These are phyloP conservation scores for Dysidea cf. avara DNA, from an alignment of 37 sponge, comb jelly and placozoan species.

Conservation along the genomic window DNA sequence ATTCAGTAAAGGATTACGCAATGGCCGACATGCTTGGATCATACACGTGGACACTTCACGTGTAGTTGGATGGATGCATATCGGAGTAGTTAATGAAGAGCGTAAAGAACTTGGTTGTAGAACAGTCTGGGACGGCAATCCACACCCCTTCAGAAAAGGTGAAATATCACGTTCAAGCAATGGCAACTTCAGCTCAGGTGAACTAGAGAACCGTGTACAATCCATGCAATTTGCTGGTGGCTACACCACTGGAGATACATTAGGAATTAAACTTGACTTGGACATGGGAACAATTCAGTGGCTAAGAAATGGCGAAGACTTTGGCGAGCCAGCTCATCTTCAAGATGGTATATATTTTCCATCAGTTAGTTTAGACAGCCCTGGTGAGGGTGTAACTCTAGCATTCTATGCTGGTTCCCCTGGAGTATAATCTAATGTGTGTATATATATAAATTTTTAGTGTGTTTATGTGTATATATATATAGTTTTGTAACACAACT, in stretches of 20 bases:
- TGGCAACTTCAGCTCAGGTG: conserved; percentile 84
- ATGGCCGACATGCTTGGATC: conserved; percentile 80
- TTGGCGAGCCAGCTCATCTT: conserved; percentile 49
- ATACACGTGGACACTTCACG: conserved; percentile 76
- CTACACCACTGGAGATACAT: conserved; percentile 75
- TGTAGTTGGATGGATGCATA: conserved; percentile 90
- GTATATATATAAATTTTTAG: not conserved
- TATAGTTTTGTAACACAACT: too few relatives aligned
- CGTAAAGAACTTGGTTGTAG: conserved; percentile 48
- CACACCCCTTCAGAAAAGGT: conserved; percentile 84
- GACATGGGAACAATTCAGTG: conserved; percentile 69
- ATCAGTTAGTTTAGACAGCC: conserved; percentile 84
- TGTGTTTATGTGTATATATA: not conserved
- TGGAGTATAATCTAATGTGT: conserved; percentile 20
- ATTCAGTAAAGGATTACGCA: conserved; percentile 47
- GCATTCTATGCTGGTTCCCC: conserved; percentile 63
- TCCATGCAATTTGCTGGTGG: conserved; percentile 72
- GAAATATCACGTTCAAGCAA: conserved; percentile 86
- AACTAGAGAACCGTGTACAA: conserved; percentile 59
- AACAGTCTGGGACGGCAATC: conserved; percentile 86
- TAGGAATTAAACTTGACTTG: conserved; percentile 70
- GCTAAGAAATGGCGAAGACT: conserved; percentile 79
- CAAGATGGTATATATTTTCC: conserved; percentile 57
- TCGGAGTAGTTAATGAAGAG: conserved; percentile 77
- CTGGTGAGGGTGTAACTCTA: conserved; percentile 81